Evolutionary conservation across 2,888 invertebrate species (phyloP).

Genomic region (Gastrophysa polygoni): DNA sequence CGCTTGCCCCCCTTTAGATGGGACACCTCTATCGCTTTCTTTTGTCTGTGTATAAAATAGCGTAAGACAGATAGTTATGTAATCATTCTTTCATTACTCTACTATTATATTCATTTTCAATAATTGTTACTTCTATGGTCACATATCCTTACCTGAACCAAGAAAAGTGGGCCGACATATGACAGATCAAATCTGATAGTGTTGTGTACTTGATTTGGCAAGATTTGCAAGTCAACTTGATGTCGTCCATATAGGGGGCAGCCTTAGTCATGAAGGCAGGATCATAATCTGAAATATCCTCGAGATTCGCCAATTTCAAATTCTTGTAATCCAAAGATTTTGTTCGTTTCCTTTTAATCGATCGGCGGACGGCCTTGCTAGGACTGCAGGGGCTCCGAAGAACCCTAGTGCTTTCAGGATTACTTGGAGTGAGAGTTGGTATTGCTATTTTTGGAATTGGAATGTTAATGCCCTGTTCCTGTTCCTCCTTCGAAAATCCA

Average conservation of each 20-base stretch:
- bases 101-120: too few species aligned
- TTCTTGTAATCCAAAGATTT: constrained; percentile 17
- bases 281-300: constrained; percentile 20
- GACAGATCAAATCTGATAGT: constrained; percentile 63
- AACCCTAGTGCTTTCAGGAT: not conserved
- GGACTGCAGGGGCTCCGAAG: constrained; percentile 1
- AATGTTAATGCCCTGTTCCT: not conserved
- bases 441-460: not conserved
- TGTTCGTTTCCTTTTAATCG: constrained; percentile 27
- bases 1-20: too few species aligned
- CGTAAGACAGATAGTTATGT: too few species aligned
- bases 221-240: constrained; percentile 60
- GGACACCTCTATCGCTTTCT: too few species aligned
- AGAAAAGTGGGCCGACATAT: constrained; percentile 71
- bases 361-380: not conserved
- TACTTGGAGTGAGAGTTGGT: not conserved
- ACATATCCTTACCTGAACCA: constrained; percentile 63
- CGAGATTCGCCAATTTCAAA: constrained; percentile 11
- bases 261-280: constrained; percentile 30
- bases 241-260: constrained; percentile 56
- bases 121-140: too few species aligned
- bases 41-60: too few species aligned
- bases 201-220: constrained; percentile 62
- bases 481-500: constrained; percentile 21
- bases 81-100: too few species aligned